These are phyloP conservation scores for Stichodactyla helianthus DNA, from an alignment of 64 coral and sea anemone species.

Conservation along the genomic window DNA sequence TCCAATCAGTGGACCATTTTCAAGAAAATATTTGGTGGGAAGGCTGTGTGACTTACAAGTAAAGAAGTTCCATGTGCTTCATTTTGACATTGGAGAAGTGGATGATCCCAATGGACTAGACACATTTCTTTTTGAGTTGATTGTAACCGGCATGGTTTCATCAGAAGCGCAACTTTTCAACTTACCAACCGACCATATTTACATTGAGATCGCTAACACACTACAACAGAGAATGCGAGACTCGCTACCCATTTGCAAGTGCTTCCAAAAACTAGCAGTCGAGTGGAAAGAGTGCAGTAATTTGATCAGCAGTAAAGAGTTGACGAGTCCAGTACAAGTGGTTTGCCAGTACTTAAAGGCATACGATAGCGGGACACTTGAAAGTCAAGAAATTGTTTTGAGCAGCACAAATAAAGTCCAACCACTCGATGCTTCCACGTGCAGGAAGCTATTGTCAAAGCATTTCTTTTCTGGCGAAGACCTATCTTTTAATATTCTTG, in stretches of 20 bases:
- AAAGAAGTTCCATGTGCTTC: conserved; percentile 51
- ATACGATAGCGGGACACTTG: conserved; percentile 40
- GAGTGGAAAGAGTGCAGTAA: conserved; percentile 40
- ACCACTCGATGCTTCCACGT: conserved; percentile 15
- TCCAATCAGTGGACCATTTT: conserved; percentile 86
- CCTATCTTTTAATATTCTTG: conserved; percentile 71
- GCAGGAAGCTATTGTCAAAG: conserved; percentile 37
- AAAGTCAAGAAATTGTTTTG: conserved; percentile 36
- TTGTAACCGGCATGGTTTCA: conserved; percentile 55
- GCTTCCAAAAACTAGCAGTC: conserved; percentile 42
- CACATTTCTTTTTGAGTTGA: conserved; percentile 53
- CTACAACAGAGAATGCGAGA: conserved; percentile 41
- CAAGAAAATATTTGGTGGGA: conserved; percentile 40
- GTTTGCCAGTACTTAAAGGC: conserved; percentile 78
- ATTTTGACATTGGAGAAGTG: conserved; percentile 76
- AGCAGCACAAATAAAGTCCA: conserved; percentile 4
- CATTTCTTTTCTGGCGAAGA: conserved; percentile 50
- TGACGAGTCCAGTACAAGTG: conserved; percentile 59
- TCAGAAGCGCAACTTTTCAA: conserved; percentile 45
- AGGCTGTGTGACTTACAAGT: conserved; percentile 37
- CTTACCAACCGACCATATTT: conserved; percentile 40
- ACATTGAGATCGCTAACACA: conserved; percentile 74
- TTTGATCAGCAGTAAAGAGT: conserved; percentile 42
- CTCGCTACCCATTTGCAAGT: conserved; percentile 60
- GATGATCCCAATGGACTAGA: conserved; percentile 55